Conservation (phyloP, 1,140 invertebrate species). For the Acarapis woodi region DNA sequence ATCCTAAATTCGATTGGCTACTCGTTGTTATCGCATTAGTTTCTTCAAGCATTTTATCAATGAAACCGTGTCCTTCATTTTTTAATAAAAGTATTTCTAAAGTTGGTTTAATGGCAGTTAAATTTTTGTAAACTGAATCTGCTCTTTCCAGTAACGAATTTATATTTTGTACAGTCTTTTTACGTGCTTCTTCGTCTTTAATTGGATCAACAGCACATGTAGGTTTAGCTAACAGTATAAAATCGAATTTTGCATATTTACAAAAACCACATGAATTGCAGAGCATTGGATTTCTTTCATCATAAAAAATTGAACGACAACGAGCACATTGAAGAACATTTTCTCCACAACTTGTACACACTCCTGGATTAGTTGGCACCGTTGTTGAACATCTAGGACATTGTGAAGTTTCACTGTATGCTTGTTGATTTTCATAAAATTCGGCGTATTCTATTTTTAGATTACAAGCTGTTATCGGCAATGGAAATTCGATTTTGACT, state of each 20-base stretch:
- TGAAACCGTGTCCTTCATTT: conserved; percentile 34
- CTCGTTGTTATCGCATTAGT: background rate
- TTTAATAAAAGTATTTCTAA: conserved; percentile 49
- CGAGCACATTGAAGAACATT: conserved; percentile 76
- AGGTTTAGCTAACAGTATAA: conserved; percentile 50
- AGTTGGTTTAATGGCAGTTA: conserved; percentile 54
- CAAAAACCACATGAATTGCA: conserved; percentile 96
- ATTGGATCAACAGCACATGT: conserved; percentile 89
- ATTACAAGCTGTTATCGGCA: conserved; percentile 88
- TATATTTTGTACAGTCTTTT: conserved; percentile 69
- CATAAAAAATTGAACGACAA: conserved; percentile 74
- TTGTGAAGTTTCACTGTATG: conserved; percentile 52
- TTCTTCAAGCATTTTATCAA: conserved; percentile 31
- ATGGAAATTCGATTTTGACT: conserved; percentile 75
- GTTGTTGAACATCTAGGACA: conserved; percentile 84
- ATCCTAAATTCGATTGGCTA: conserved; percentile 14
- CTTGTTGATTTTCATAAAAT: conserved; percentile 64
- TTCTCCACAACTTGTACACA: conserved; percentile 89
- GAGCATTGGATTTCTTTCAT: conserved; percentile 93
- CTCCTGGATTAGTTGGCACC: conserved; percentile 82
- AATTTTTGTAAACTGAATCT: conserved; percentile 65
- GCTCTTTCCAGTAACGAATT: conserved; percentile 72
- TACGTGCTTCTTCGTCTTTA: conserved; percentile 81
- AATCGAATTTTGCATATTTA: conserved; percentile 98
- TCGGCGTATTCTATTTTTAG: conserved; percentile 97